Evolutionary conservation across 1,140 invertebrate genomes (phyloP).

Genomic region (Eubasilissa regina): DNA sequence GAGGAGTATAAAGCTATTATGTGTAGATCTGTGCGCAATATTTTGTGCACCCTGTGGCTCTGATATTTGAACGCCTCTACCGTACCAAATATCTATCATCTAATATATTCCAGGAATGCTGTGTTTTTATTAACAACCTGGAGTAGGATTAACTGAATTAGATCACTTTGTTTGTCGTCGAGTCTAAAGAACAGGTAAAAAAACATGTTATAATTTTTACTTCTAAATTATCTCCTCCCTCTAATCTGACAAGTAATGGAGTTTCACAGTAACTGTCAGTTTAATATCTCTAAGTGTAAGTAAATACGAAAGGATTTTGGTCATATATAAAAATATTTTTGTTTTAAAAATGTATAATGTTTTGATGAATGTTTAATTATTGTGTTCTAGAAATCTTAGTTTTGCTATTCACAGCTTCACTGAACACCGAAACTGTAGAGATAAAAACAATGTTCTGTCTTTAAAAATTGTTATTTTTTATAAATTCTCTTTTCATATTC

Average conservation of each 20-base stretch:
- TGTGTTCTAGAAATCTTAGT: background rate
- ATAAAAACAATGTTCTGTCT: background rate
- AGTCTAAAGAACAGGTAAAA: no score
- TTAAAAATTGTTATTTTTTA: constrained; percentile 5
- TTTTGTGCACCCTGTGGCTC: background rate
- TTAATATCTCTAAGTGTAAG: no score
- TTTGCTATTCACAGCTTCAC: background rate
- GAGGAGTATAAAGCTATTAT: background rate
- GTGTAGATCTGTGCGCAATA: background rate
- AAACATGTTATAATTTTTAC: no score
- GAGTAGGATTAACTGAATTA: no score
- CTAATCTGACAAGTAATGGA: no score
- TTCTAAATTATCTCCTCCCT: no score
- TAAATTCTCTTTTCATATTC: background rate
- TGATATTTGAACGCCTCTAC: background rate
- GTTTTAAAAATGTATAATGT: background rate
- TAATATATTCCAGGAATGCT: no score
- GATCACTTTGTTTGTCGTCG: no score
- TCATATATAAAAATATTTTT: background rate
- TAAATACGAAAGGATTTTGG: background rate
- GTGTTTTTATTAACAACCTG: no score
- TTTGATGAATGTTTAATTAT: background rate
- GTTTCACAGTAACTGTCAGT: no score
- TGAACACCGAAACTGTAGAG: background rate
- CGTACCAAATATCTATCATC: background rate